phyloP scores from a whole-genome alignment of 1,140 invertebrate genomes.

The Drosophila eugracilis region DNA sequence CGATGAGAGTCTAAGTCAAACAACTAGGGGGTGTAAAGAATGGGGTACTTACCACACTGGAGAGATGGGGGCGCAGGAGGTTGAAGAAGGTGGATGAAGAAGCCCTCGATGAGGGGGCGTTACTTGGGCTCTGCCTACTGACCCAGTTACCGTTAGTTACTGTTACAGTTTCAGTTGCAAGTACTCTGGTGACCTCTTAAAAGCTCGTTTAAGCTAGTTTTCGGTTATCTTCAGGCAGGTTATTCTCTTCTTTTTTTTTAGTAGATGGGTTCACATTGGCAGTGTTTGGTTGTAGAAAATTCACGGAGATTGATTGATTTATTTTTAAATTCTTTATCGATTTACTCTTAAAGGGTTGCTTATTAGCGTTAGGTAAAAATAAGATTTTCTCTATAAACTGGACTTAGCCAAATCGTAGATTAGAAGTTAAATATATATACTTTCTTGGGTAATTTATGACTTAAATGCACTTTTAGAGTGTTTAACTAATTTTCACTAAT shows the following conservation, averaged over 20 bases:
- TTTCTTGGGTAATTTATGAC: slow-evolving; percentile 2
- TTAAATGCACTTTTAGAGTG: slow-evolving; percentile 48
- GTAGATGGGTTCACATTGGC: slow-evolving; percentile 45
- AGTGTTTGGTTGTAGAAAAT: slow-evolving; percentile 38
- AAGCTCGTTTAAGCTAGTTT: slow-evolving; percentile 32
- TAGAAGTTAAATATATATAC: background rate
- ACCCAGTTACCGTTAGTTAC: slow-evolving; percentile 48
- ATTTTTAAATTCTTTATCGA: slow-evolving; percentile 52
- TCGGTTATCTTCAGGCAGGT: slow-evolving; percentile 16
- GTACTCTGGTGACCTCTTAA: slow-evolving; percentile 24
- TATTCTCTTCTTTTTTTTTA: background rate
- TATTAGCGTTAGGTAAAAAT: slow-evolving; percentile 5
- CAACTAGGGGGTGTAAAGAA: slow-evolving; percentile 10
- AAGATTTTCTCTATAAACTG: slow-evolving; percentile 6
- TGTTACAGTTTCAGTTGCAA: slow-evolving; percentile 25
- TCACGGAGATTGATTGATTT: slow-evolving; percentile 40
- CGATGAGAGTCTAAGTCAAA: background rate
- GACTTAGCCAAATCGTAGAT: slow-evolving; percentile 9
- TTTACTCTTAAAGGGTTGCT: slow-evolving; percentile 16
- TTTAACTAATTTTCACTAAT: slow-evolving; percentile 16
- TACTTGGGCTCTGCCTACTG: slow-evolving; percentile 50
- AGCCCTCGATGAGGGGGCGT: slow-evolving; percentile 40
- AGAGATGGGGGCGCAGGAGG: slow-evolving; percentile 16
- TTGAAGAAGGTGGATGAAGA: slow-evolving; percentile 2
- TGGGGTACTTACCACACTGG: slow-evolving; percentile 27